A percentile compares a stretch with the other conserved stretches of the same genome.
Evolutionary conservation across 2,113 vertebrate species (phyloP).

Genomic region (Ochotona princeps): DNA sequence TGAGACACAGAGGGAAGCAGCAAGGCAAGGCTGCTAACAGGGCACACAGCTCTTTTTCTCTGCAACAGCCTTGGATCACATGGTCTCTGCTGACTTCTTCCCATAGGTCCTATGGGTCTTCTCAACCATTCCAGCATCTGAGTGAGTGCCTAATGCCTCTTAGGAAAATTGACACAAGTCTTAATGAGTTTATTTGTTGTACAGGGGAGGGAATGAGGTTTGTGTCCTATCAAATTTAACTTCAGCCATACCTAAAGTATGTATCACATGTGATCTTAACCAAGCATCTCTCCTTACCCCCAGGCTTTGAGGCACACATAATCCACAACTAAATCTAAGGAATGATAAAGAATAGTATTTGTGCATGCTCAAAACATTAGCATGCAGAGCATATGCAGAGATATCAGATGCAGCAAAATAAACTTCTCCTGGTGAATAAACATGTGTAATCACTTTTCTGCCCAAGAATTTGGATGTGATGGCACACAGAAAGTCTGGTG

Average conservation of each 20-base stretch:
- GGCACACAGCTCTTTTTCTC: not conserved
- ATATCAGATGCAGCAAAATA: not conserved
- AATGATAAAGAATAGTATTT: conserved; percentile 60
- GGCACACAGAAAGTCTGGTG: conserved; percentile 5
- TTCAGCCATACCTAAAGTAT: conserved; percentile 35
- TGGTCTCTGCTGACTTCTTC: not conserved
- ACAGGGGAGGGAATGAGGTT: not conserved
- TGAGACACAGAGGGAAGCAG: not conserved
- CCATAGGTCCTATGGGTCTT: conserved; percentile 28
- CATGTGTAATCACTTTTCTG: conserved; percentile 52
- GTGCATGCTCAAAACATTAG: conserved; percentile 26
- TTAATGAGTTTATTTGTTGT: conserved; percentile 12
- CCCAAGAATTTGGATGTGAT: conserved; percentile 24
- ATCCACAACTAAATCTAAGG: conserved; percentile 52
- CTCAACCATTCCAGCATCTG: not conserved
- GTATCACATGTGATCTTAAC: not conserved
- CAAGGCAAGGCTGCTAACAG: not conserved
- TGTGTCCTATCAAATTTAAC: not conserved
- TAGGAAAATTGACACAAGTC: not conserved
- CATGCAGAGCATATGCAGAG: conserved; percentile 15
- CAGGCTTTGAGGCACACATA: conserved; percentile 42
- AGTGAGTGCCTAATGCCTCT: not conserved
- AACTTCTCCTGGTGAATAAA: conserved; percentile 57
- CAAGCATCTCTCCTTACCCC: not conserved
- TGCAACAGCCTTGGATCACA: fast-evolving